Percentiles rank a stretch among this genome's conserved stretches.
Conservation (phyloP, 2,113 vertebrate genomes). For the Gymnorhina tibicen region DNA sequence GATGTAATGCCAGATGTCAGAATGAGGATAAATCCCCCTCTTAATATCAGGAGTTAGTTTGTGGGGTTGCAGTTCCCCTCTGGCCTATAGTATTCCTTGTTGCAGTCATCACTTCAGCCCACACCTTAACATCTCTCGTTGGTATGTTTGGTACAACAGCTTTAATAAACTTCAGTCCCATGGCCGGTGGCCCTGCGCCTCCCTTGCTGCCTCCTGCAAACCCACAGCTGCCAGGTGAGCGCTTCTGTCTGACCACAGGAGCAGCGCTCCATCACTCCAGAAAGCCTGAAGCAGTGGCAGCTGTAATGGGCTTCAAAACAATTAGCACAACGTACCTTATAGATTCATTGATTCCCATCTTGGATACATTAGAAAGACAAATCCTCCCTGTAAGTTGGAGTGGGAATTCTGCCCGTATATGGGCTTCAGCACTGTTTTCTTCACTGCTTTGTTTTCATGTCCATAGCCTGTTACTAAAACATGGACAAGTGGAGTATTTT, state of each 20-base stretch:
- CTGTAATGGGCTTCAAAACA: neutral
- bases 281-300: neutral
- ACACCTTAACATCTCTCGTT: neutral
- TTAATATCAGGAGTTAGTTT: neutral
- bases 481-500: neutral
- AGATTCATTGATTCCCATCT: neutral
- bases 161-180: neutral
- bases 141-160: neutral
- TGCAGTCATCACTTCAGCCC: neutral
- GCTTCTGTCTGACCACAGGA: neutral
- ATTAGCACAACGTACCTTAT: neutral
- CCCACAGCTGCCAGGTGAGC: neutral
- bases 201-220: neutral
- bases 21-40: neutral
- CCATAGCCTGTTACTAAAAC: neutral
- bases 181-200: rapidly evolving
- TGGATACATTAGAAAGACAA: neutral
- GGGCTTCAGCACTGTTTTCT: neutral
- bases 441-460: neutral
- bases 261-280: neutral
- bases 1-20: neutral
- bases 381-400: neutral
- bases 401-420: neutral
- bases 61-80: neutral
- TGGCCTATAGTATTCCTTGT: neutral